Percentiles rank a stretch among this genome's conserved stretches.
Evolutionary conservation across 2,113 vertebrate species (phyloP).

Genomic region (Muscicapa adusta): DNA sequence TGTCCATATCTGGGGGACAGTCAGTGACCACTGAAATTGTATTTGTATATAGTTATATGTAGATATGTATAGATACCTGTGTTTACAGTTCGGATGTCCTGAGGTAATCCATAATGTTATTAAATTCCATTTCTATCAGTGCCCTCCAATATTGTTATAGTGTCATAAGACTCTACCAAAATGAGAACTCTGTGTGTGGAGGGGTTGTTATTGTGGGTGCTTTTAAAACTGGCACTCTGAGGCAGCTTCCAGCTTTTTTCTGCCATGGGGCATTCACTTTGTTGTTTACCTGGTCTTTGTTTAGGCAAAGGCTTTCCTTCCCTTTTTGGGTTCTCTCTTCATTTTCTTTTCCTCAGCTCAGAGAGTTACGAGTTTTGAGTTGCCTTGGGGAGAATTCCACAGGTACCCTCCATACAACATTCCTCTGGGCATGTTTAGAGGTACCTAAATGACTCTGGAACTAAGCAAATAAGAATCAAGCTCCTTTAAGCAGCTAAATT

Average conservation of each 20-base stretch:
- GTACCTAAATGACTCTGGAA: background rate
- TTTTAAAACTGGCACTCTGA: background rate
- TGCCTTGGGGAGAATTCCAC: background rate
- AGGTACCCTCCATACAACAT: background rate
- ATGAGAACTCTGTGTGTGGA: background rate
- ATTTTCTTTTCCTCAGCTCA: background rate
- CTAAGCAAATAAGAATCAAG: background rate
- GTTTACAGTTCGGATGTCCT: background rate
- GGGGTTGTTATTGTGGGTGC: accelerated
- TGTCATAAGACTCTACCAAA: background rate
- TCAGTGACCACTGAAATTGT: background rate
- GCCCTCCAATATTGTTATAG: too few species aligned
- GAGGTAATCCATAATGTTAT: background rate
- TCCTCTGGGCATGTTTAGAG: background rate
- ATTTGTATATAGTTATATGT: background rate
- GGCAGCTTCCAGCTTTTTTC: background rate
- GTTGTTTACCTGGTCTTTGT: background rate
- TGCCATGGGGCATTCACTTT: background rate
- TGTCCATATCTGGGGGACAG: background rate
- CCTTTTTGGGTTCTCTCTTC: background rate
- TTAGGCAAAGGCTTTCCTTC: background rate
- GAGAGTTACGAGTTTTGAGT: background rate
- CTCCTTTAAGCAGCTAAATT: background rate
- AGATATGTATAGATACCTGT: background rate
- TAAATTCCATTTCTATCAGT: background rate